These are phyloP conservation scores for Peromyscus nudipes DNA, from an alignment of 2,797 vertebrate genomes.

Conservation along the genomic window DNA sequence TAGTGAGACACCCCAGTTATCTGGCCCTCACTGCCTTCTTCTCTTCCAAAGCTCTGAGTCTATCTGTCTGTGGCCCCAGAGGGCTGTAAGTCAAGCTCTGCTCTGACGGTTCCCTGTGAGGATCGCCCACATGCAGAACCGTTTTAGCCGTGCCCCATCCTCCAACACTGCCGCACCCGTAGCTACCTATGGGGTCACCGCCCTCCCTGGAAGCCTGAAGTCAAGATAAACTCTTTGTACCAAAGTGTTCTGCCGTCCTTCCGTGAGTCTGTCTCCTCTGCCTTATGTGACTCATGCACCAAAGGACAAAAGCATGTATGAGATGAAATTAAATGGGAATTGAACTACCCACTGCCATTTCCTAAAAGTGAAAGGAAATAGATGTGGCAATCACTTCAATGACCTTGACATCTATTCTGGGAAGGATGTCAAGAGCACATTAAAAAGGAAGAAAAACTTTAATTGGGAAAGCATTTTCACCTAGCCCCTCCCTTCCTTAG, in stretches of 20 bases:
- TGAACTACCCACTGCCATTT: slow-evolving; percentile 25
- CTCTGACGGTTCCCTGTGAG: not conserved
- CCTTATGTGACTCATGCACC: not conserved
- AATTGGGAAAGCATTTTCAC: slow-evolving; percentile 21
- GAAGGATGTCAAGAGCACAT: slow-evolving; percentile 23
- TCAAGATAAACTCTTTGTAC: not conserved
- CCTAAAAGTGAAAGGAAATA: slow-evolving; percentile 54
- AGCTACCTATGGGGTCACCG: not conserved
- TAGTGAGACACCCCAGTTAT: not conserved
- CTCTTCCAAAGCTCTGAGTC: not conserved
- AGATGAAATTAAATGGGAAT: slow-evolving; percentile 47
- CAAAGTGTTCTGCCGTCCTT: not conserved
- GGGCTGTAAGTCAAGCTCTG: not conserved
- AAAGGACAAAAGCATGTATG: slow-evolving; percentile 6
- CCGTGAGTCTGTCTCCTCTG: not conserved
- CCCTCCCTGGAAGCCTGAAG: not conserved
- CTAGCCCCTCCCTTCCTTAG: not conserved
- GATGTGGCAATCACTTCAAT: slow-evolving; percentile 41
- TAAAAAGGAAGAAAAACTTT: not conserved
- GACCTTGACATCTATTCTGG: slow-evolving; percentile 18
- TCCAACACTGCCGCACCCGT: not conserved
- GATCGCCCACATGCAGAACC: not conserved
- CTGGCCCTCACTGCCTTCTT: not conserved
- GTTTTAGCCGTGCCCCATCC: not conserved
- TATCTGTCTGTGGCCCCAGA: not conserved